Evolutionary conservation across 2,888 invertebrate genomes (phyloP).

Genomic region (Cataglyphis altisquamis): DNA sequence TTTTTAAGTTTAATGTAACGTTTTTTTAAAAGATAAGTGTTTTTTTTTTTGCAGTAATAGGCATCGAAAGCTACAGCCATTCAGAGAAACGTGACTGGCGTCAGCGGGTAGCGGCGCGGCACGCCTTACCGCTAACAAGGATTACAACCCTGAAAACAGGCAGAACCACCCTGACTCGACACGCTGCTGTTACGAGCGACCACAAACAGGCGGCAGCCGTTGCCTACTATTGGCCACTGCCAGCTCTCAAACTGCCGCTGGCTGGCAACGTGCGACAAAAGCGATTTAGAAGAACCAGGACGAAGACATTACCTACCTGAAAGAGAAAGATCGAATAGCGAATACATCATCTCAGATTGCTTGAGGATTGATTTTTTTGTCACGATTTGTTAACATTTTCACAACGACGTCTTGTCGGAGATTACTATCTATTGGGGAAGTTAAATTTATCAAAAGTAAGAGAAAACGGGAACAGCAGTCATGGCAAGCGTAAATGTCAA

Average conservation of each 20-base stretch:
- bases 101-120: constrained; percentile 83
- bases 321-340: constrained; percentile 35
- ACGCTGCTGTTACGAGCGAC: constrained; percentile 79
- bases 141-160: constrained; percentile 57
- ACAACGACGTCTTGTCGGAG: constrained; percentile 74
- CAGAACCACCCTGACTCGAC: constrained; percentile 84
- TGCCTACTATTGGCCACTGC: constrained; percentile 76
- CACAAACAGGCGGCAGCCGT: constrained; percentile 75
- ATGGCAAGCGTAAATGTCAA: constrained; percentile 99
- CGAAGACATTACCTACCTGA: constrained; percentile 83
- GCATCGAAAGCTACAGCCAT: constrained; percentile 98
- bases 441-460: constrained; percentile 63
- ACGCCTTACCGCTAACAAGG: constrained; percentile 82
- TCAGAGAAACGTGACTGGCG: constrained; percentile 98
- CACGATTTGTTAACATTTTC: constrained; percentile 60
- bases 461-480: constrained; percentile 72
- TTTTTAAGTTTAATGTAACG: background rate
- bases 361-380: constrained; percentile 48
- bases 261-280: constrained; percentile 71
- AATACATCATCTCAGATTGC: constrained; percentile 17
- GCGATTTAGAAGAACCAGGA: constrained; percentile 81
- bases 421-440: constrained; percentile 60
- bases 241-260: constrained; percentile 83
- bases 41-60: constrained; percentile 90
- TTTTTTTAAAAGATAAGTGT: background rate